Evolutionary conservation across 2,888 invertebrate genomes (phyloP).

Genomic region (Machimus rusticus): DNA sequence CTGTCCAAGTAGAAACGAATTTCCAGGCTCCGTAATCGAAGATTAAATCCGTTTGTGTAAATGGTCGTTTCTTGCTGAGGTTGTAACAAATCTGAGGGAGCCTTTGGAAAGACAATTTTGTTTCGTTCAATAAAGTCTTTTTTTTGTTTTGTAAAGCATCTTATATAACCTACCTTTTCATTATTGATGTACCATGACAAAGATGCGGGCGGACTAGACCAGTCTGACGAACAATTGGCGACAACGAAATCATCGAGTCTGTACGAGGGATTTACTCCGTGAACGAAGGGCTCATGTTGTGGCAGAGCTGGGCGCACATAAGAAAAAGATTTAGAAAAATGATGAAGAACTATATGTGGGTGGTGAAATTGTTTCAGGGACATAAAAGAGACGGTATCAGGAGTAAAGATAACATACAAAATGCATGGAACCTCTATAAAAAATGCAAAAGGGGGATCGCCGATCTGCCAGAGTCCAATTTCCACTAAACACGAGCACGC

Average conservation of each 20-base stretch:
- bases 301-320: conserved; percentile 54
- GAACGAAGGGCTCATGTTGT: conserved; percentile 59
- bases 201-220: conserved; percentile 56
- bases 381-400: conserved; percentile 23
- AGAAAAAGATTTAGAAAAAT: conserved; percentile 11
- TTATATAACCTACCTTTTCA: conserved; percentile 52
- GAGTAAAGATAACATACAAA: not conserved
- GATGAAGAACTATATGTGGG: not conserved
- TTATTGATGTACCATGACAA: conserved; percentile 59
- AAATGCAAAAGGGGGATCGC: conserved; percentile 17
- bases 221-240: conserved; percentile 60
- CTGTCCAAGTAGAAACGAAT: conserved; percentile 59
- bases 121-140: not conserved
- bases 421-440: conserved; percentile 16
- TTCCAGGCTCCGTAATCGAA: conserved; percentile 57
- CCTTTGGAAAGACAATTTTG: conserved; percentile 50
- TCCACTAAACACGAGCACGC: conserved; percentile 34
- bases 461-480: conserved; percentile 11
- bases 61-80: conserved; percentile 57
- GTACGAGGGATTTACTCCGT: conserved; percentile 57
- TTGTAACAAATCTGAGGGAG: conserved; percentile 54
- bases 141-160: not conserved
- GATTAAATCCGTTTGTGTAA: conserved; percentile 57
- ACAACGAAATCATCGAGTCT: conserved; percentile 57
- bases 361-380: conserved; percentile 2